A percentile compares a stretch with the other conserved stretches of the same genome.
These are phyloP conservation scores for Baccha elongata DNA, from an alignment of 2,888 invertebrate genomes.

Conservation along the genomic window DNA sequence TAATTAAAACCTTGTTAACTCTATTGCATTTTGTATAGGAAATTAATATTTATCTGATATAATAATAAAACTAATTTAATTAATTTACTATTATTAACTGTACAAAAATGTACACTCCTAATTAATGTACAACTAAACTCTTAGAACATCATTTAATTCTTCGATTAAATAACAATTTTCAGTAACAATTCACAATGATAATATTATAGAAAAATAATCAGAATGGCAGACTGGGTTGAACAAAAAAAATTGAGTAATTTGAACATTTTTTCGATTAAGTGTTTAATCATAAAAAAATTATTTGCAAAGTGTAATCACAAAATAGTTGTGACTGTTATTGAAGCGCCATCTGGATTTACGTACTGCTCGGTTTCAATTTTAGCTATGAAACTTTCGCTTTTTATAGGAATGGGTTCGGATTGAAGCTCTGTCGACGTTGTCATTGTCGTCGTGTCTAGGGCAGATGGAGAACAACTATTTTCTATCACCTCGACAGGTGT, in stretches of 20 bases:
- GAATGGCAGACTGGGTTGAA: constrained; percentile 70
- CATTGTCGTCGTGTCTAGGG: constrained; percentile 21
- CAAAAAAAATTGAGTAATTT: constrained; percentile 61
- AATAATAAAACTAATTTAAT: constrained; percentile 27
- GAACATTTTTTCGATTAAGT: constrained; percentile 35
- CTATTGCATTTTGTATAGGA: constrained; percentile 33
- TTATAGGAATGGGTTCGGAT: constrained; percentile 65
- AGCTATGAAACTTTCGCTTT: constrained; percentile 76
- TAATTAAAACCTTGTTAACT: constrained; percentile 43
- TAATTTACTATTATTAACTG: constrained; percentile 12
- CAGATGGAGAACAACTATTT: constrained; percentile 24
- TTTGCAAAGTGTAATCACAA: constrained; percentile 78
- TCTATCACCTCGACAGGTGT: constrained; percentile 39
- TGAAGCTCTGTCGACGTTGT: constrained; percentile 45
- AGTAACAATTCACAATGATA: constrained; percentile 40
- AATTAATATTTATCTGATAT: constrained; percentile 6
- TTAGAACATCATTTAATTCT: constrained; percentile 29
- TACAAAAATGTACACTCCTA: constrained; percentile 64
- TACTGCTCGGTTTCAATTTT: constrained; percentile 80
- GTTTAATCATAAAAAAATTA: constrained; percentile 30
- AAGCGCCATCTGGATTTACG: constrained; percentile 79
- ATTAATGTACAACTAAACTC: constrained; percentile 34
- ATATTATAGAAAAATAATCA: constrained; percentile 27
- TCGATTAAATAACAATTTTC: constrained; percentile 41
- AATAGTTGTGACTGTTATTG: constrained; percentile 81